Percentiles rank a stretch among this genome's conserved stretches.
These are phyloP conservation scores for Stenurella melanura DNA, from an alignment of 2,888 invertebrate genomes.

Conservation along the genomic window DNA sequence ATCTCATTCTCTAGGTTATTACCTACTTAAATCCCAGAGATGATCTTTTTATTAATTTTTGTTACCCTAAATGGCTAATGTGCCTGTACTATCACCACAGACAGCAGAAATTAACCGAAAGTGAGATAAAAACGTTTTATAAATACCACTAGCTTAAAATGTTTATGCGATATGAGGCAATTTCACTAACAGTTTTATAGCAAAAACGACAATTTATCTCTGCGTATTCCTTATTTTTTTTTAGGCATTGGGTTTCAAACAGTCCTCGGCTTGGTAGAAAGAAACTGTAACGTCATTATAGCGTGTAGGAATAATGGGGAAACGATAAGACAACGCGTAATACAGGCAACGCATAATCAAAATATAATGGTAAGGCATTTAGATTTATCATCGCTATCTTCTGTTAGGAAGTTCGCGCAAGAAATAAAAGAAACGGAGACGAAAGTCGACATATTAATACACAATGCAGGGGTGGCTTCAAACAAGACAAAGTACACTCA, in stretches of 20 bases:
- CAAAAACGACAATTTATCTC: conserved; percentile 3
- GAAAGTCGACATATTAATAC: background rate
- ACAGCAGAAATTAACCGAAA: no score
- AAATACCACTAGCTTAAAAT: background rate
- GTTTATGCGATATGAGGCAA: background rate
- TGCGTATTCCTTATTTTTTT: background rate
- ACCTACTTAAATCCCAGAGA: no score
- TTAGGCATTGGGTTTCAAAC: background rate
- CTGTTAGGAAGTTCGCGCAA: background rate
- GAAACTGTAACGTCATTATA: background rate
- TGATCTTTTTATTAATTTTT: no score
- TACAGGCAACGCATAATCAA: conserved; percentile 7
- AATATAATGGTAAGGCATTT: conserved; percentile 1
- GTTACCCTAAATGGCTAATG: no score
- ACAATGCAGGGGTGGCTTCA: background rate
- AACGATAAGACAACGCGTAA: conserved; percentile 7
- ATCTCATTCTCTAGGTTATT: no score
- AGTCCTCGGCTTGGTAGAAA: background rate
- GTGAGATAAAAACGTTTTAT: background rate
- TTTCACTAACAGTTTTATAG: background rate
- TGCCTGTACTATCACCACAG: no score
- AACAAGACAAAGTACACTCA: background rate
- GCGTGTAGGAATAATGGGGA: conserved; percentile 1
- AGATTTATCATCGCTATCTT: background rate
- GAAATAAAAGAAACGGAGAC: background rate